These are phyloP conservation scores for Eledone cirrhosa DNA, from an alignment of 2,888 invertebrate species.

Conservation along the genomic window DNA sequence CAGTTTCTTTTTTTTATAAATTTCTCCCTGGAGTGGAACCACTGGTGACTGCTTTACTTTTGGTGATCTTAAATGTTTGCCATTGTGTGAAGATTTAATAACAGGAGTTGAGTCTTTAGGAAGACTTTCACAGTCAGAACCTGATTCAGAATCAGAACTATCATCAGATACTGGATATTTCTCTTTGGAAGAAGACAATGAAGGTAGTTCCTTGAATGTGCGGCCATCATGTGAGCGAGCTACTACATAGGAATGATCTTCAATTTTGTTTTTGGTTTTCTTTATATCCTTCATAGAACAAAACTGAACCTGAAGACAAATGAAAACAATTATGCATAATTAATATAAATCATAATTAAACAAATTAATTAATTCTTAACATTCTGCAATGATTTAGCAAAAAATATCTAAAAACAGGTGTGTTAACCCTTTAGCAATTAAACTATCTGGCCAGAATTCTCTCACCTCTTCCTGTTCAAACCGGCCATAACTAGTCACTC, in stretches of 20 bases:
- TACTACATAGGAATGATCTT: background rate
- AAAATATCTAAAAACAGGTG: no score
- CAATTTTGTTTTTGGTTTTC: no score
- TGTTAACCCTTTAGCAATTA: no score
- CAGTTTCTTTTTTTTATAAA: slow-evolving; percentile 26
- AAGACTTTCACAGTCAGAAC: background rate
- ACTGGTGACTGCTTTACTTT: slow-evolving; percentile 31
- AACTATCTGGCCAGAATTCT: no score
- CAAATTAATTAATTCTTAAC: no score
- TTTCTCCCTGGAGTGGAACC: slow-evolving; percentile 33
- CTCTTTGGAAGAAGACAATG: background rate
- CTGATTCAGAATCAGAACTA: background rate
- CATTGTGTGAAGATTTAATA: background rate
- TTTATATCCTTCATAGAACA: no score
- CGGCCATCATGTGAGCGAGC: slow-evolving; percentile 10
- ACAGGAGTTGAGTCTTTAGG: background rate
- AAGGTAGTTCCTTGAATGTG: background rate
- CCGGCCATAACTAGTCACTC: no score
- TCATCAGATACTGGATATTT: background rate
- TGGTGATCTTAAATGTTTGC: background rate
- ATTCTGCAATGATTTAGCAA: no score
- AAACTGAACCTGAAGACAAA: no score
- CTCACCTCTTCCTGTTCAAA: no score
- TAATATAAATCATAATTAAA: no score
- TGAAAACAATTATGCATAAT: no score